Base-by-base conservation (phyloP, 2,797 vertebrate genomes). In the Eutrigla gurnardus region DNA sequence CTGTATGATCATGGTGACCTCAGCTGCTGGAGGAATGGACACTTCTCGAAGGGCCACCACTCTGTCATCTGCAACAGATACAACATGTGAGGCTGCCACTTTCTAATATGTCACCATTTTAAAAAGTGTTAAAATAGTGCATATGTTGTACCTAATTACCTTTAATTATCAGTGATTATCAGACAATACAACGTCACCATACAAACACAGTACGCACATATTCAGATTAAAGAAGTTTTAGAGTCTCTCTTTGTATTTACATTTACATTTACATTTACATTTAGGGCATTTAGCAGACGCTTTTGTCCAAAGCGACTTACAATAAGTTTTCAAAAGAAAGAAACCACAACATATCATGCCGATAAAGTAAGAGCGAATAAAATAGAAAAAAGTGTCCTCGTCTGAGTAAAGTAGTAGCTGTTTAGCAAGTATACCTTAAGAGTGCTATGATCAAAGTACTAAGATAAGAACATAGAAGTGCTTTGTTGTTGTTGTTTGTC, bases 11-110 rank as follows among this genome's bases (percentile, higher is more conserved):
- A 50, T 6, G 7, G 75, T n/a, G 52, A 65, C 47, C 10, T 90
- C 85, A 25, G 74, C 78, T 18, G 65, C 78, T 18, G 59, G 58
- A 35, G 88, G 87, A 68, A 94, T 80, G 32, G 82, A 54, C 32
- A 94, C 83, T 77, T 93, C 88, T 39, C 78, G 64, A 4, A 93
- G 84, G 54, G 82, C 81, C 53, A 86, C 80, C 63, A 89, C 82
- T 84, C 81, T 77, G 66, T 91, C 85, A 83, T 92, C 92, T 94
- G 86, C 47, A 83, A 65, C 4, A 73, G 25, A 73, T 0, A 40
- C 8, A 81, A 53, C 37, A 50, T n/a, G 5, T 67, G 47, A 45
- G 25, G 7, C 8, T 33, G 11, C 18, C 5, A 12, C 36, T 35
- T 42, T 47, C n/a, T 32, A 52, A 43, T 4, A 35, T 5, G 14